These are phyloP conservation scores for Manis pentadactyla DNA, from an alignment of 2,797 vertebrate species.

Conservation along the genomic window DNA sequence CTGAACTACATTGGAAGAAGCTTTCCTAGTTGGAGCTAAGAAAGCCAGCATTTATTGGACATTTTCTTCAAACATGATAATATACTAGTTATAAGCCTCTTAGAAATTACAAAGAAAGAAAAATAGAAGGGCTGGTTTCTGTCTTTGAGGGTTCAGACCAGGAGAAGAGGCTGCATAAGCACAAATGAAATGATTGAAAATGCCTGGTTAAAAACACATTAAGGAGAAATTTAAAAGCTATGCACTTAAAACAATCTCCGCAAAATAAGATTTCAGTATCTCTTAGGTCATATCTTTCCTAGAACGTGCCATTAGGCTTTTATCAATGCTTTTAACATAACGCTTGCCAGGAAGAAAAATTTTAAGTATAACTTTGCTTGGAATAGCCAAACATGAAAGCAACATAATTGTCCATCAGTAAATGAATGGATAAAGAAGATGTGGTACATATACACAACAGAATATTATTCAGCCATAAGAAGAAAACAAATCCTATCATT, in stretches of 20 bases:
- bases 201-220: not conserved
- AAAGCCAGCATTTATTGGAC: not conserved
- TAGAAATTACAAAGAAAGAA: not conserved
- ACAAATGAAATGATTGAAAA: not conserved
- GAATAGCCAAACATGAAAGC: not conserved
- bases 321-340: slow-evolving; percentile 44
- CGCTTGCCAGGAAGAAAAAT: slow-evolving; percentile 3
- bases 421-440: too few relatives aligned
- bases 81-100: slow-evolving; percentile 37
- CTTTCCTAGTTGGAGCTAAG: not conserved
- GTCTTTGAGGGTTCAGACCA: not conserved
- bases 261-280: not conserved
- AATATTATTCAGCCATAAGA: too few relatives aligned
- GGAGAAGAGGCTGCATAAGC: not conserved
- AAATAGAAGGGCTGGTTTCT: slow-evolving; percentile 16
- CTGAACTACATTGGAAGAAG: not conserved
- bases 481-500: too few relatives aligned
- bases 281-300: not conserved
- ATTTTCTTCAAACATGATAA: slow-evolving; percentile 34
- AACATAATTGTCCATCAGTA: too few relatives aligned
- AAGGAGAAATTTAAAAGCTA: not conserved
- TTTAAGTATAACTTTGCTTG: not conserved
- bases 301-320: not conserved
- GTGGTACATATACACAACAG: too few relatives aligned
- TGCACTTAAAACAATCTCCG: not conserved